phyloP scores from a whole-genome alignment of 2,797 vertebrate genomes.

The Miichthys miiuy region DNA sequence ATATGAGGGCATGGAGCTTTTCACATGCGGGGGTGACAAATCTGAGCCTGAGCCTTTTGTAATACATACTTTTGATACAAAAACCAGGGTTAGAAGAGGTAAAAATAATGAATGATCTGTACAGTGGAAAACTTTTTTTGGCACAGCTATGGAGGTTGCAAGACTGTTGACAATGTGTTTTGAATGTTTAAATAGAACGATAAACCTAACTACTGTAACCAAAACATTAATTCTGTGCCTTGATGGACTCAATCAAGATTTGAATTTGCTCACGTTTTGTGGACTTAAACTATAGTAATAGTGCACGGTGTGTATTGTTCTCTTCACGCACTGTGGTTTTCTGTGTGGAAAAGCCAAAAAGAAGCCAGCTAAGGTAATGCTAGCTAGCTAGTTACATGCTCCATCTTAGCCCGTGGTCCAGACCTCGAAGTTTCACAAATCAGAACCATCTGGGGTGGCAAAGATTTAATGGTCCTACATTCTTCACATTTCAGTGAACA shows the following conservation, averaged over 20 bases:
- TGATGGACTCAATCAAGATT: slow-evolving; percentile 2
- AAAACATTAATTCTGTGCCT: slow-evolving; percentile 39
- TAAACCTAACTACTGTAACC: slow-evolving; percentile 19
- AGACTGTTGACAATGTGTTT: slow-evolving; percentile 23
- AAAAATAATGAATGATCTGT: slow-evolving; percentile 26
- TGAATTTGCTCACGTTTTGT: slow-evolving; percentile 5
- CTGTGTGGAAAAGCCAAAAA: too few relatives aligned
- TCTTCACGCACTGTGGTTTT: too few relatives aligned
- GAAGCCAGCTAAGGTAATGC: too few relatives aligned
- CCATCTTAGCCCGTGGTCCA: too few relatives aligned
- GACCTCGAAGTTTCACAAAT: too few relatives aligned
- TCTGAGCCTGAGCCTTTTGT: slow-evolving; percentile 32
- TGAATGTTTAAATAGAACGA: slow-evolving; percentile 22
- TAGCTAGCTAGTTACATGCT: too few relatives aligned
- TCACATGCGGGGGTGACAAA: slow-evolving; percentile 29
- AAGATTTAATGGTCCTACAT: too few relatives aligned
- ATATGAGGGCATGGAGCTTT: slow-evolving; percentile 35
- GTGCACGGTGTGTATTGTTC: not conserved
- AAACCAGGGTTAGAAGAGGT: not conserved
- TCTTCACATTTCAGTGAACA: too few relatives aligned
- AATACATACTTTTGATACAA: slow-evolving; percentile 1
- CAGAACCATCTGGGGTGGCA: too few relatives aligned
- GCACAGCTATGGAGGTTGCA: not conserved
- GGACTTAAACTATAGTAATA: not conserved
- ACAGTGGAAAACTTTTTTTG: not conserved